phyloP scores from a whole-genome alignment of 2,113 vertebrate species.

The Neolamprologus ventralis region DNA sequence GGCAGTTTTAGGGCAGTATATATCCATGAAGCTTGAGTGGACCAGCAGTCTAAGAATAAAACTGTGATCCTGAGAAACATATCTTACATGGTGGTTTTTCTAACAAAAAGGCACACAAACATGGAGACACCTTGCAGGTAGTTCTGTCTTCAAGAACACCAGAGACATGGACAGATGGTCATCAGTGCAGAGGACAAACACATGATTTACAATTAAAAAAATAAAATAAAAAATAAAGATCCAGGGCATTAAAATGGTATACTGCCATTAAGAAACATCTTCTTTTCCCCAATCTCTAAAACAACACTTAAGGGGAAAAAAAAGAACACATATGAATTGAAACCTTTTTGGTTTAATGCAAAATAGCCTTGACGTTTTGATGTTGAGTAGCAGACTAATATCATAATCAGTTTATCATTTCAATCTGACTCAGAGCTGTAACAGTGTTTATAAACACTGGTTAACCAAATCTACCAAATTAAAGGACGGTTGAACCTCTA shows the following conservation, averaged over 20 bases:
- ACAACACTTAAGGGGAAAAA: neutral
- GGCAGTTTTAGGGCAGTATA: neutral
- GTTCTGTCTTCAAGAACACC: neutral
- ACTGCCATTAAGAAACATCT: neutral
- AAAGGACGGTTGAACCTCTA: neutral
- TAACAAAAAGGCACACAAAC: neutral
- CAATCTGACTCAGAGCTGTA: neutral
- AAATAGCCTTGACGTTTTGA: neutral
- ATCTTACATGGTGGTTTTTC: neutral
- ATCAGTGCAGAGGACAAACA: constrained; percentile 46
- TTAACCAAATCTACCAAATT: neutral
- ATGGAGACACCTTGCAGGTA: neutral
- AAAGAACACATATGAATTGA: neutral
- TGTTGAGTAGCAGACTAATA: neutral
- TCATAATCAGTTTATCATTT: neutral
- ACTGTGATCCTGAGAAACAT: neutral
- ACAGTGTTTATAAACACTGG: neutral
- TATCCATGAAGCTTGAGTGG: neutral
- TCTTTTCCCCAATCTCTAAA: neutral
- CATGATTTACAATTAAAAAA: neutral
- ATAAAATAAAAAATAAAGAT: neutral
- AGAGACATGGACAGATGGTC: neutral
- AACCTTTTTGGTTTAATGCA: neutral
- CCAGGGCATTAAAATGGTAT: neutral
- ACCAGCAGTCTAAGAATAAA: neutral